Evolutionary conservation across 1,140 invertebrate species (phyloP).

Genomic region (Macrocentrus cingulum): DNA sequence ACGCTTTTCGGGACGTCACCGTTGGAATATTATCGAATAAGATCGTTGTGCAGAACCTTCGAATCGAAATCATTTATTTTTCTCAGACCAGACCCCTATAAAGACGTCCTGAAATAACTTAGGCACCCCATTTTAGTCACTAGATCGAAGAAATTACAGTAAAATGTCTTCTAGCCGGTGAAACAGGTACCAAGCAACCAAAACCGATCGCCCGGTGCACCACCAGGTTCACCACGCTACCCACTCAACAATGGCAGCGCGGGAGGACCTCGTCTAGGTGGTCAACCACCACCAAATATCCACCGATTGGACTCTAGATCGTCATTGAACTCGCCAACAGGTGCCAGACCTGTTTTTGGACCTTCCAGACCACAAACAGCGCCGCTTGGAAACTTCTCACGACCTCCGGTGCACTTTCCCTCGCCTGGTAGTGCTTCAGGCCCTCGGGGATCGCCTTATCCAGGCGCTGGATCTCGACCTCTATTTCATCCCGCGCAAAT

Average conservation of each 20-base stretch:
- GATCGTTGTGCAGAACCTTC: conserved; percentile 38
- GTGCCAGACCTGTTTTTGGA: conserved; percentile 33
- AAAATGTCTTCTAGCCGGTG: conserved; percentile 34
- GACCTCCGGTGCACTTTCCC: conserved; percentile 12
- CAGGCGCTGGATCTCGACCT: conserved; percentile 4
- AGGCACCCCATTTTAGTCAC: background rate
- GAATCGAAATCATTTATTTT: background rate
- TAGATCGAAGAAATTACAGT: background rate
- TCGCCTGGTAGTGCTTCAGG: background rate
- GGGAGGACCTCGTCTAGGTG: conserved; percentile 35
- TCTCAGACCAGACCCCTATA: background rate
- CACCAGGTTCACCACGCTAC: conserved; percentile 34
- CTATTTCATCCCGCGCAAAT: background rate
- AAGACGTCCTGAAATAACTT: background rate
- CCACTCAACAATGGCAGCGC: conserved; percentile 45
- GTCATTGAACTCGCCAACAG: conserved; percentile 36
- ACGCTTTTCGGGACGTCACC: conserved; percentile 41
- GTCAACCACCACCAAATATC: conserved; percentile 42
- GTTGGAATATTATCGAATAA: conserved; percentile 40
- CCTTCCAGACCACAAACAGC: conserved; percentile 21
- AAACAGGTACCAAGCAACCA: conserved; percentile 40
- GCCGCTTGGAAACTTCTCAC: conserved; percentile 21
- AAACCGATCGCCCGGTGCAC: conserved; percentile 37
- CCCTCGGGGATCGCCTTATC: conserved; percentile 3
- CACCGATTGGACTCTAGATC: conserved; percentile 57